Conservation (phyloP, 2,888 invertebrate genomes). For the Iphiclides podalirius region DNA sequence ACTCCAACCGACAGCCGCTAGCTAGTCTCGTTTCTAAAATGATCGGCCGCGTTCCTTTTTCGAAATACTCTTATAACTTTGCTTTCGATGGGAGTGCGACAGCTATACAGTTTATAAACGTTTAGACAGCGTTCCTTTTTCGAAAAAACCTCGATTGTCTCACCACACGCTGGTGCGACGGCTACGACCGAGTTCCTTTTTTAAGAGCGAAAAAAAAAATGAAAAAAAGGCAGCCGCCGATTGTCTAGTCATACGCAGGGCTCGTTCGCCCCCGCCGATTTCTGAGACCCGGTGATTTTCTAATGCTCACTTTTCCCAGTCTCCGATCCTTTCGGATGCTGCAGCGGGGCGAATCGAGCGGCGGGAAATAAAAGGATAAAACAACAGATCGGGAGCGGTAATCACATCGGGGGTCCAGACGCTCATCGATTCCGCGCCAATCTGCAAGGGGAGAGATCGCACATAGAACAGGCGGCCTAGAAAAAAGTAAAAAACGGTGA, state of each 20-base stretch:
- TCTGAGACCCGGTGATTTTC: background rate
- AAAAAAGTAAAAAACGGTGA: slow-evolving; percentile 74
- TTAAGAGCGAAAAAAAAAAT: background rate
- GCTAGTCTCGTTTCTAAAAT: no score
- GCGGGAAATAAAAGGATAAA: slow-evolving; percentile 16
- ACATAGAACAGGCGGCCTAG: slow-evolving; percentile 65
- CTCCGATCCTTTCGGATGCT: background rate
- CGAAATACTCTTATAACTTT: background rate
- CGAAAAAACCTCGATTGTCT: background rate
- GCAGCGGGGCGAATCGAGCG: slow-evolving; percentile 19
- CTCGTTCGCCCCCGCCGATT: background rate
- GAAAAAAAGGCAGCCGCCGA: background rate
- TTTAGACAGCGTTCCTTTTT: background rate
- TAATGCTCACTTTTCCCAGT: background rate
- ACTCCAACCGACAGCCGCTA: background rate
- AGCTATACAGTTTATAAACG: background rate
- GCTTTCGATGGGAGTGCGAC: background rate
- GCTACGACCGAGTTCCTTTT: no score
- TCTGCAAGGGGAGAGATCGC: slow-evolving; percentile 38
- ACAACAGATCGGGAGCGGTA: slow-evolving; percentile 20
- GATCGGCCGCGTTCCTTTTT: background rate
- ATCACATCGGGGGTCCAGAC: slow-evolving; percentile 40
- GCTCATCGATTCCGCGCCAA: slow-evolving; percentile 55
- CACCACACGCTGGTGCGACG: no score
- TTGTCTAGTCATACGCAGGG: background rate